These are phyloP conservation scores for Geodia barretti DNA, from an alignment of 37 sponge, comb jelly and placozoan species.

Conservation along the genomic window DNA sequence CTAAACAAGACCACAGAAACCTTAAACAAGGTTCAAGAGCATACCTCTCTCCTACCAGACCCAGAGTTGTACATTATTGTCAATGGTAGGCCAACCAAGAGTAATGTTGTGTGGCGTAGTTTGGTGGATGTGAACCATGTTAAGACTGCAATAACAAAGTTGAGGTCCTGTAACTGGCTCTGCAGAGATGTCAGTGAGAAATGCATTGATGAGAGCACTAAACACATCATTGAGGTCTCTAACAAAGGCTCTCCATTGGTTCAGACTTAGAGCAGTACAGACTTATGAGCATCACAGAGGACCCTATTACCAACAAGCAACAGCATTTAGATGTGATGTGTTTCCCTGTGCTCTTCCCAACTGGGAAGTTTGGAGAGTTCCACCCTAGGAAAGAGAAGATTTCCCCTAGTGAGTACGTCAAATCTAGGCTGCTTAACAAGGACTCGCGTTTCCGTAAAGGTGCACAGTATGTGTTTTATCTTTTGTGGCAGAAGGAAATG, in stretches of 20 bases:
- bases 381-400: too few species aligned
- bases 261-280: constrained; percentile 65
- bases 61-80: constrained; percentile 49
- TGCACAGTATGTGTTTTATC: constrained; percentile 49
- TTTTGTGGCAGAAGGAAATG: constrained; percentile 46
- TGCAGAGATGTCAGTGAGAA: constrained; percentile 34
- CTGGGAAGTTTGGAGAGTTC: constrained; percentile 51
- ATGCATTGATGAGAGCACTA: constrained; percentile 37
- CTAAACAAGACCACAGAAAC: constrained; percentile 47
- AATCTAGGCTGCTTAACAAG: constrained; percentile 49
- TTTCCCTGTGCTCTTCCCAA: constrained; percentile 56
- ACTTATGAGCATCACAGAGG: constrained; percentile 49
- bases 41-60: background rate
- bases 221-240: constrained; percentile 42
- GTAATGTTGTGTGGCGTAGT: constrained; percentile 43
- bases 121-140: constrained; percentile 33
- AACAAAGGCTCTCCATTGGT: constrained; percentile 9
- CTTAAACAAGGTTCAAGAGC: background rate
- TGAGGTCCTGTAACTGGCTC: constrained; percentile 52
- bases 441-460: constrained; percentile 58
- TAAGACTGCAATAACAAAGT: constrained; percentile 21
- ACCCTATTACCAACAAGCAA: constrained; percentile 37
- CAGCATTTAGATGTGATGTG: constrained; percentile 38
- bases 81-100: constrained; percentile 42
- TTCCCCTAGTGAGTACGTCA: constrained; percentile 43